Conservation (phyloP, 2,113 vertebrate species). For the Corythornis madagascariensis region DNA sequence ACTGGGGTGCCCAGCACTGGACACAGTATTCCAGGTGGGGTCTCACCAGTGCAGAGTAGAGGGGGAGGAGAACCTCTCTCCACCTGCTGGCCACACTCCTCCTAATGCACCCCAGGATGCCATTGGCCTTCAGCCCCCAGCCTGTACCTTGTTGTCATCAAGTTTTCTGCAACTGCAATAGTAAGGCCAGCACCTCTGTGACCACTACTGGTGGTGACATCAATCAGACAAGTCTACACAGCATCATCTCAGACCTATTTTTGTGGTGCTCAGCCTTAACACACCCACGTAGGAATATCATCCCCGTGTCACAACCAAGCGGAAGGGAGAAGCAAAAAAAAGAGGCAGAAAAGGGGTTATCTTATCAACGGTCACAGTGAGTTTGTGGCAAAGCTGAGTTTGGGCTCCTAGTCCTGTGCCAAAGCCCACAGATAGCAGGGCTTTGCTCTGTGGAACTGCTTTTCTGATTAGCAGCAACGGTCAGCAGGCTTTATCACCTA, state of each 20-base stretch:
- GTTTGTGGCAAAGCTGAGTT: neutral
- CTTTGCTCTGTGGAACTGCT: neutral
- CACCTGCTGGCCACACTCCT: no score
- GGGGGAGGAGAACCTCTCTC: no score
- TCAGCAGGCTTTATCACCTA: constrained; percentile 22
- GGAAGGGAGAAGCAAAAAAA: neutral
- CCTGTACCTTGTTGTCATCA: neutral
- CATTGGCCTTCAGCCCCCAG: no score
- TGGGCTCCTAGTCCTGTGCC: neutral
- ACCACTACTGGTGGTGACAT: no score
- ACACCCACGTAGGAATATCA: neutral
- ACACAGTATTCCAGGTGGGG: no score
- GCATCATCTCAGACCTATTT: neutral
- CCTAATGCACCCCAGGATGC: no score
- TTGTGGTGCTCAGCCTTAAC: neutral
- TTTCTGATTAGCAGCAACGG: constrained; percentile 53
- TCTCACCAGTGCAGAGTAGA: no score
- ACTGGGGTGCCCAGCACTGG: no score
- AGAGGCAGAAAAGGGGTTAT: neutral
- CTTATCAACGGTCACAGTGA: constrained; percentile 17
- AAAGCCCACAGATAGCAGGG: constrained; percentile 4
- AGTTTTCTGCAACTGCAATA: neutral
- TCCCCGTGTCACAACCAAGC: neutral
- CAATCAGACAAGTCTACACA: neutral
- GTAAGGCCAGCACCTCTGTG: neutral